Percentiles rank a stretch among this genome's conserved stretches.
Evolutionary conservation across 2,113 vertebrate genomes (phyloP).

Genomic region (Sceloporus tristichus): DNA sequence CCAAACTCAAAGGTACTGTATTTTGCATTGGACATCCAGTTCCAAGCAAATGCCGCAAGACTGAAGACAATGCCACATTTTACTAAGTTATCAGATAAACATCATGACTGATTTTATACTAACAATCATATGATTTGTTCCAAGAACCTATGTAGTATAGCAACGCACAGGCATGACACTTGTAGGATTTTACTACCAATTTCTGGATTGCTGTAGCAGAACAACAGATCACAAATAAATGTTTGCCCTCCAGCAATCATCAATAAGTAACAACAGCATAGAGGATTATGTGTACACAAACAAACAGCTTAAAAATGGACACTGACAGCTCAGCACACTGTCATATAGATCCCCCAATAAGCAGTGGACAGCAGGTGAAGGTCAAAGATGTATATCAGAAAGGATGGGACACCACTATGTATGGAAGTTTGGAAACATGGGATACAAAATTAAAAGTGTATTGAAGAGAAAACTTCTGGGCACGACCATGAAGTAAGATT

Average conservation of each 20-base stretch:
- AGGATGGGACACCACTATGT: slow-evolving; percentile 20
- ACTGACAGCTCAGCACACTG: not conserved
- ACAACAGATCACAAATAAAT: not conserved
- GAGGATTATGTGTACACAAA: not conserved
- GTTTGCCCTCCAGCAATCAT: not conserved
- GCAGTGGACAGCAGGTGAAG: not conserved
- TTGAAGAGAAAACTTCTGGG: slow-evolving; percentile 39
- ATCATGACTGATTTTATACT: not conserved
- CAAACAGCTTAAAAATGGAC: not conserved
- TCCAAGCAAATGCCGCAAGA: not conserved
- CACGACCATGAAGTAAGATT: slow-evolving; percentile 22
- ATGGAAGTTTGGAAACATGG: slow-evolving; percentile 37
- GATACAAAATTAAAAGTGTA: slow-evolving; percentile 55
- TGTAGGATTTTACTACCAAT: not conserved
- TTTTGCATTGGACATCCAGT: not conserved
- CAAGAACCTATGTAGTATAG: slow-evolving; percentile 1
- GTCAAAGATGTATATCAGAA: slow-evolving; percentile 6
- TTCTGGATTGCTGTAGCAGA: not conserved
- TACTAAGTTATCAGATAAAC: not conserved
- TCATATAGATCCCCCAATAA: not conserved
- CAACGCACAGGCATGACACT: not conserved
- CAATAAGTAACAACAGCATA: not conserved
- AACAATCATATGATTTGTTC: not conserved
- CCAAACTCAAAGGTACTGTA: not conserved
- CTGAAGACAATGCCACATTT: not conserved